phyloP scores from a whole-genome alignment of 2,113 vertebrate genomes.

The Hepsetus odoe region DNA sequence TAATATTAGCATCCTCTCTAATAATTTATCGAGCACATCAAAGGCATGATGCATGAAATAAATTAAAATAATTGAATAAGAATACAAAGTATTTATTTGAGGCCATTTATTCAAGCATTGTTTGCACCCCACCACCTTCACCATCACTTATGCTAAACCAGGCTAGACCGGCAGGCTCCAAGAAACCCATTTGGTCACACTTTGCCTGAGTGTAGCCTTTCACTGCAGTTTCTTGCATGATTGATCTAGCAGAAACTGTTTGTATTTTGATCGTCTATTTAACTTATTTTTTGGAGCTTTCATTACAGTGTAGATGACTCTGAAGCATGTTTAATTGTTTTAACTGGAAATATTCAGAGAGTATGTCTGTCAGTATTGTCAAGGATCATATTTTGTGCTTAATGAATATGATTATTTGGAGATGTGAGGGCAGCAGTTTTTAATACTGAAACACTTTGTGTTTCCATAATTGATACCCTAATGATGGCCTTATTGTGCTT shows the following conservation, averaged over 20 bases:
- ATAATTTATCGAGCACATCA: slow-evolving; percentile 17
- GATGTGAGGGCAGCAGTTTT: not conserved
- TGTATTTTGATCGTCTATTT: not conserved
- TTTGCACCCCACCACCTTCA: not conserved
- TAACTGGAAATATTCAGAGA: not conserved
- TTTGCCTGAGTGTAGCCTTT: not conserved
- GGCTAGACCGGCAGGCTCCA: not conserved
- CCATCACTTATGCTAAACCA: not conserved
- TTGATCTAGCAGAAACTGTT: not conserved
- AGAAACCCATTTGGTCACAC: not conserved
- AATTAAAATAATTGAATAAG: slow-evolving; percentile 12
- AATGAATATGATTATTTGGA: not conserved
- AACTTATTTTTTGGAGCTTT: not conserved
- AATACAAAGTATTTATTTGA: not conserved
- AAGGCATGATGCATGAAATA: not conserved
- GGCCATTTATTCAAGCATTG: not conserved
- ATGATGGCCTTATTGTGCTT: not conserved
- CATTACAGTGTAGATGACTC: too few species aligned
- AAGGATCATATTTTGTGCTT: not conserved
- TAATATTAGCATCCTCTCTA: not conserved
- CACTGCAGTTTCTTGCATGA: not conserved
- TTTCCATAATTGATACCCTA: not conserved
- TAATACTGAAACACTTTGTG: too few species aligned
- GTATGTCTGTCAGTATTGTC: not conserved
- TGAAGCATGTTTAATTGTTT: too few species aligned